Conservation (phyloP, 2,113 vertebrate species). For the human (Homo sapiens) region DNA sequence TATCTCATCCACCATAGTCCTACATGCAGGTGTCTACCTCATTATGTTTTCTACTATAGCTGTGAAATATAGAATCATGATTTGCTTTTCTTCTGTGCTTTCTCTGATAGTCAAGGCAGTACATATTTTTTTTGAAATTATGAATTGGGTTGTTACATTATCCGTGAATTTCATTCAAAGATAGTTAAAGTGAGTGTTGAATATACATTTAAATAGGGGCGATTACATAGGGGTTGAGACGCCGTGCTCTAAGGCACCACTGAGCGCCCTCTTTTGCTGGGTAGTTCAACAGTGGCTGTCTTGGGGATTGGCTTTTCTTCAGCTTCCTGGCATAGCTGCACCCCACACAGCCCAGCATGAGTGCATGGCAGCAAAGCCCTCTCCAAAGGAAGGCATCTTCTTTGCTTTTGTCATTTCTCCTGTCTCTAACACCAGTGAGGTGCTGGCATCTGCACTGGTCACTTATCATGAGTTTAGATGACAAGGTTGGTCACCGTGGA, state of each 20-base stretch:
- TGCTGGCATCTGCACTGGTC: neutral
- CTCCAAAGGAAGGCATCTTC: neutral
- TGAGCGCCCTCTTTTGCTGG: neutral
- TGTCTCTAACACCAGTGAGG: neutral
- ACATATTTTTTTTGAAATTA: neutral
- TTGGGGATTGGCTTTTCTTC: neutral
- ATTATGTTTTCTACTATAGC: neutral
- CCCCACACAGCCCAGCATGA: neutral
- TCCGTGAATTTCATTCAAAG: neutral
- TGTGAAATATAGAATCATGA: neutral
- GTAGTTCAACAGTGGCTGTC: neutral
- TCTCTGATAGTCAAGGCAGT: neutral
- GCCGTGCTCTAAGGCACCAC: neutral
- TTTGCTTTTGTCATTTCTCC: neutral
- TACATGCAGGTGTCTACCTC: neutral
- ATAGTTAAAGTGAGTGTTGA: neutral
- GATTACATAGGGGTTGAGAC: neutral
- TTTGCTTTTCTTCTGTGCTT: neutral
- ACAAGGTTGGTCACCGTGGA: neutral
- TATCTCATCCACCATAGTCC: accelerated
- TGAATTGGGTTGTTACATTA: neutral
- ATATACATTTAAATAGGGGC: neutral
- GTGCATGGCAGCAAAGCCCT: neutral
- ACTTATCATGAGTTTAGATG: neutral
- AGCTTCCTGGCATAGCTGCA: neutral